These are phyloP conservation scores for Lutraria lutraria DNA, from an alignment of 2,888 invertebrate species.

Conservation along the genomic window DNA sequence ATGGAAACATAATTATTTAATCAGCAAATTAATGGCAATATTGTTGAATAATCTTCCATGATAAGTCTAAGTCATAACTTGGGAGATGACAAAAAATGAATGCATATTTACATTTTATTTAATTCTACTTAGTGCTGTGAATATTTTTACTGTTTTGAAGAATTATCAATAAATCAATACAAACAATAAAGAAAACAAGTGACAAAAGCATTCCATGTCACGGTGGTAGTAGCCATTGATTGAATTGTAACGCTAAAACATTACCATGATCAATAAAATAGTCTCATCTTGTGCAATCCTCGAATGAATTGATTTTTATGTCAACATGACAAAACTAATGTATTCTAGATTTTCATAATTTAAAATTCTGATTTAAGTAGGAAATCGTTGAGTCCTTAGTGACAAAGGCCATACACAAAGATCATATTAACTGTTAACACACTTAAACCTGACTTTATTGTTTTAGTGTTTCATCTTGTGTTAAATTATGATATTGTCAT, in stretches of 20 bases:
- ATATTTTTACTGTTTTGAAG: background rate
- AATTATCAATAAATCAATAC: background rate
- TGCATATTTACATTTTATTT: background rate
- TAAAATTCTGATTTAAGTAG: background rate
- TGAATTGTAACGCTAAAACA: background rate
- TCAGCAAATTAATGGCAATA: background rate
- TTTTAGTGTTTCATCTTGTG: background rate
- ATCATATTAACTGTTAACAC: background rate
- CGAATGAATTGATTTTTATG: background rate
- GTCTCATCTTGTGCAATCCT: background rate
- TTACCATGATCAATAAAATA: background rate
- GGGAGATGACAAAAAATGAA: background rate
- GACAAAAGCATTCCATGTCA: slow-evolving; percentile 1
- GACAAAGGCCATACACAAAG: background rate
- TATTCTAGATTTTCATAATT: background rate
- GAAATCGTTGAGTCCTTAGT: background rate
- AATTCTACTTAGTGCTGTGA: background rate
- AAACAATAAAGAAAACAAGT: background rate
- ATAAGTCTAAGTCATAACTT: background rate
- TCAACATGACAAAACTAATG: background rate
- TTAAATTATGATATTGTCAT: background rate
- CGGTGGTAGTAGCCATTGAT: background rate
- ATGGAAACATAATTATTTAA: background rate
- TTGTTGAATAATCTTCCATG: background rate
- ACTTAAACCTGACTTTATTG: background rate